Evolutionary conservation across 1,140 invertebrate species (phyloP).

Genomic region (Drosophila sproati): DNA sequence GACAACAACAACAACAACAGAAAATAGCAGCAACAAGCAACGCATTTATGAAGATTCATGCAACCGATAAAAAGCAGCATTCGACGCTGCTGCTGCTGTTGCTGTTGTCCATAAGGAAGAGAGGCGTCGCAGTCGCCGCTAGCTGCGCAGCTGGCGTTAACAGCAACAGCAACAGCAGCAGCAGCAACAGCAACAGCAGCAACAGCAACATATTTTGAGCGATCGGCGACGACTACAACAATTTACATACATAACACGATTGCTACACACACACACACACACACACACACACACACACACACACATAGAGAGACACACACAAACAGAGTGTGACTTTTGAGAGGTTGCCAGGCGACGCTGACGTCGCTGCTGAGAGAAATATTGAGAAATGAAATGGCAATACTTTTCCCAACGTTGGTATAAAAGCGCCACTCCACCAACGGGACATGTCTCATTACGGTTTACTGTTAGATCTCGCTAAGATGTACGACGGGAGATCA

Average conservation of each 20-base stretch:
- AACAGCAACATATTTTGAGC: conserved; percentile 20
- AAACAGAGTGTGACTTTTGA: not conserved
- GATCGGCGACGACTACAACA: conserved; percentile 16
- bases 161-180: conserved; percentile 11
- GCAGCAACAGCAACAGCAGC: not conserved
- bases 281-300: conserved; percentile 21
- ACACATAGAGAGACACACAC: conserved; percentile 11
- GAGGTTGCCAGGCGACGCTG: conserved; percentile 13
- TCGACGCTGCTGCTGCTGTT: conserved; percentile 9
- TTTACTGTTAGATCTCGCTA: conserved; percentile 84
- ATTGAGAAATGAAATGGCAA: conserved; percentile 83
- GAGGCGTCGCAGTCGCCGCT: conserved; percentile 27
- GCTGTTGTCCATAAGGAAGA: conserved; percentile 28
- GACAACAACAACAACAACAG: conserved; percentile 35
- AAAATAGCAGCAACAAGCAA: conserved; percentile 10
- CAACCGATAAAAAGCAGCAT: conserved; percentile 23
- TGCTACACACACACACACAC: conserved; percentile 41
- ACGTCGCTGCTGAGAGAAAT: conserved; percentile 58
- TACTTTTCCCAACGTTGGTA: conserved; percentile 83
- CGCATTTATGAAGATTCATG: conserved; percentile 28
- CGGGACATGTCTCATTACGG: conserved; percentile 84
- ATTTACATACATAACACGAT: conserved; percentile 74
- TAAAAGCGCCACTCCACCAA: conserved; percentile 81
- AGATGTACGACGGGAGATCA: conserved; percentile 83
- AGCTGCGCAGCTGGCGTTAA: not conserved